A percentile compares a stretch with the other conserved stretches of the same genome.
Conservation (phyloP, 2,113 vertebrate genomes). For the Barbus barbus region DNA sequence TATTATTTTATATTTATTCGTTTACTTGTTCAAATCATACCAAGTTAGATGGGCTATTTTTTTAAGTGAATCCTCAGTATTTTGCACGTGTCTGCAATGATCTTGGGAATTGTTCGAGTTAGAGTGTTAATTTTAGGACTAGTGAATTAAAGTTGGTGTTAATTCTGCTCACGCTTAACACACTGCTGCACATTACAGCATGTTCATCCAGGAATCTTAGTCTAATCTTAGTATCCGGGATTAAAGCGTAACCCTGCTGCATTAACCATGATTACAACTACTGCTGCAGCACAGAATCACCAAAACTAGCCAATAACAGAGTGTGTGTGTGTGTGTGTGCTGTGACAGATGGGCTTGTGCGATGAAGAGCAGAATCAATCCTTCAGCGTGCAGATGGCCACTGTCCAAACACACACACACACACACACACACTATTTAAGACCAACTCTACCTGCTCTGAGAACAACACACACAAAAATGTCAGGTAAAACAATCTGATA, state of each 20-base stretch:
- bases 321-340: not conserved
- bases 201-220: too few relatives aligned
- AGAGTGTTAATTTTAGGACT: not conserved
- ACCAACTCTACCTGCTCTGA: not conserved
- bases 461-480: not conserved
- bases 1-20: too few relatives aligned
- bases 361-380: constrained; percentile 36
- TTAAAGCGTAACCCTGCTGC: too few relatives aligned
- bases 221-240: too few relatives aligned
- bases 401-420: constrained; percentile 20
- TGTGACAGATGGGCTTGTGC: constrained; percentile 37
- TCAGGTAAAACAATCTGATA: not conserved
- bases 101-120: not conserved
- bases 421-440: constrained; percentile 11
- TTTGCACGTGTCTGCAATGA: not conserved
- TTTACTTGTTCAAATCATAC: too few relatives aligned
- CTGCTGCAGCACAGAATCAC: too few relatives aligned
- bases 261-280: too few relatives aligned
- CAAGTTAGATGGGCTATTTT: not conserved
- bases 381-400: constrained; percentile 26
- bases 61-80: not conserved
- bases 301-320: too few relatives aligned
- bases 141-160: too few relatives aligned
- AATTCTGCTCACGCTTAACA: too few relatives aligned
- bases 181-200: too few relatives aligned